Base-by-base conservation (phyloP, 2,797 vertebrate species). In the Linurgus olivaceus region DNA sequence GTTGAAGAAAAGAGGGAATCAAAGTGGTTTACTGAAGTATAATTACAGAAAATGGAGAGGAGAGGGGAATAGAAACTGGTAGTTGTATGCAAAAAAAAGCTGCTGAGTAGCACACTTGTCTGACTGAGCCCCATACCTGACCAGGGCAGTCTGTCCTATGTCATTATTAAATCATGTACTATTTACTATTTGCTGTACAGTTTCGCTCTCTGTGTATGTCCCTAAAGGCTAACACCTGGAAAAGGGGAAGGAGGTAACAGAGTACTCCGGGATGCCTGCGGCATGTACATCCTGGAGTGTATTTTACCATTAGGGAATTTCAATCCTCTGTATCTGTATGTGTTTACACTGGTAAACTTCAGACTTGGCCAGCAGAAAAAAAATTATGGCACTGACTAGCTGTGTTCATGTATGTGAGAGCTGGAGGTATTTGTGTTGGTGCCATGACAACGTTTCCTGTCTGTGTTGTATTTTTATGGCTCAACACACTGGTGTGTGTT, bases 401-500 rank as follows among this genome's bases (percentile, higher is more conserved):
- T 63, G 7, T 54, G 48, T 45, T 81, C 35, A 47, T 17, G 4
- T 38, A 23, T 37, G 13, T 61, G 45, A 48, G 15, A 88, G 25
- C 9, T 76, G n/a, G 26, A 72, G 25, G 23, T 54, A 18, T 73
- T 86, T 70, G 44, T 40, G 33, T 55, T 33, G 14, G 11, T 86
- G 23, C 16, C 45, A 40, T 20, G 54, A 55, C 19, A 23, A 44
- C 19, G 4, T 6, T 79, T 57, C 68, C 37, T 65, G 2, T 38
- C 44, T 31, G 17, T 44, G 13, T 25, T 81, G 21, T 1, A 16
- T 82, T 82, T 81, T 63, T 68, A 29, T 18, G 11, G 11, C 16
- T 14, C 17, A 31, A 21, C 28, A 44, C 0, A 1, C 38, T n/a
- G 13, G 5, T 55, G 6, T 8, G 0, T 28, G 28, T 14, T 7